These are phyloP conservation scores for Syngnathus rostellatus DNA, from an alignment of 2,797 vertebrate species.

Conservation along the genomic window DNA sequence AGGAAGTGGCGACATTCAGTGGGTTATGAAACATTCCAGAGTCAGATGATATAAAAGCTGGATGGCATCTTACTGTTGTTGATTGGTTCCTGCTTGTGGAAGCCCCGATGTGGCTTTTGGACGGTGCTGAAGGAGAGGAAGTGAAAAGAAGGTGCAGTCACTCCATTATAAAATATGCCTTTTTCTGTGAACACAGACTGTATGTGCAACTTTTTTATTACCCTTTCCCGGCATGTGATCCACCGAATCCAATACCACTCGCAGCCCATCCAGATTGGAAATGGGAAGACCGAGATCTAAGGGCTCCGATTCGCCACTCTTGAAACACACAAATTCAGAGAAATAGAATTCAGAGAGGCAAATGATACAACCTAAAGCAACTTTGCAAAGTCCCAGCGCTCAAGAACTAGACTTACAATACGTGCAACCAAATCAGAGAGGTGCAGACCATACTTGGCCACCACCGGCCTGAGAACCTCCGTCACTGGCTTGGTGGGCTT, in stretches of 20 bases:
- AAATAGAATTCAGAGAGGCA: constrained; percentile 9
- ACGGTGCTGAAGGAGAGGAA: constrained; percentile 23
- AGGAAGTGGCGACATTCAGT: constrained; percentile 54
- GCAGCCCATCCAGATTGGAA: constrained; percentile 90
- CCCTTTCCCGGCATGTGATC: constrained; percentile 77
- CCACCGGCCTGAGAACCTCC: constrained; percentile 91
- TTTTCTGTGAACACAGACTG: constrained; percentile 1
- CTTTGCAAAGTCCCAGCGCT: neutral
- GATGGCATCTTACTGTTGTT: constrained; percentile 76
- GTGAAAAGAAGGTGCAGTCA: neutral
- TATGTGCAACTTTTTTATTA: constrained; percentile 38
- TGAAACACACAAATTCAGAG: constrained; percentile 32
- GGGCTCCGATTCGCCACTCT: constrained; percentile 92
- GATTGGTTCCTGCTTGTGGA: constrained; percentile 75
- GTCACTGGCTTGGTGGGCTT: constrained; percentile 98
- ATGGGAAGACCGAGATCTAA: constrained; percentile 95
- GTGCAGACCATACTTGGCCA: constrained; percentile 94
- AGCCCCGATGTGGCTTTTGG: constrained; percentile 63
- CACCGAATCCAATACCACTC: constrained; percentile 85
- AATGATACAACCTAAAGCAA: constrained; percentile 20
- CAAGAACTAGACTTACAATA: constrained; percentile 75
- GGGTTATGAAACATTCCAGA: constrained; percentile 62
- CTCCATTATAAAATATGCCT: neutral
- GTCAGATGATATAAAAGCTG: constrained; percentile 19
- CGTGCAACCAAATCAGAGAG: constrained; percentile 84